Percentiles rank a stretch among this genome's conserved stretches.
Evolutionary conservation across 2,797 vertebrate genomes (phyloP).

Genomic region (Masticophis lateralis): DNA sequence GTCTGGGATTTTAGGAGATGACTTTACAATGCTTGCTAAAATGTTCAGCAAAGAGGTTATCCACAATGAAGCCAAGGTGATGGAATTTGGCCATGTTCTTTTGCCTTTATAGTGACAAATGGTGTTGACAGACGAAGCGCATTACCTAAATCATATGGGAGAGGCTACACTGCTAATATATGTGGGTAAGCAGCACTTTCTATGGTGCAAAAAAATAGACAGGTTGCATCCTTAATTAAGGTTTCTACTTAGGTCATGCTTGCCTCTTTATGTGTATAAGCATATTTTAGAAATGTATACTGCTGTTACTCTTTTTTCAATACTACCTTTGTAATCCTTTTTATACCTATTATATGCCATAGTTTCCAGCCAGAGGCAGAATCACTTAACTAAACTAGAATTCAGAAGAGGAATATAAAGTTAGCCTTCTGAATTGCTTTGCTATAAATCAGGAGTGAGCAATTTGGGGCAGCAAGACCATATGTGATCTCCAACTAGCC

Average conservation of each 20-base stretch:
- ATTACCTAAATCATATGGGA: background rate
- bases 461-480: background rate
- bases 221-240: background rate
- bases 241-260: background rate
- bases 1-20: background rate
- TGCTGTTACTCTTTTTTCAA: background rate
- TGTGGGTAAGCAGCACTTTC: background rate
- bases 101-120: background rate
- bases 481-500: background rate
- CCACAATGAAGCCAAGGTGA: background rate
- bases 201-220: slow-evolving; percentile 16
- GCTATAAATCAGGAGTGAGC: background rate
- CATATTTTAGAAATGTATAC: background rate
- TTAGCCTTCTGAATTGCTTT: background rate
- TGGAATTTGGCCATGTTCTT: background rate
- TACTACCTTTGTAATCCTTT: background rate
- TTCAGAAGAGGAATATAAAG: background rate
- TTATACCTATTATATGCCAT: slow-evolving; percentile 23
- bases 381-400: slow-evolving; percentile 10
- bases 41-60: background rate
- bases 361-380: slow-evolving; percentile 28
- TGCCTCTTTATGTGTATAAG: background rate
- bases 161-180: background rate
- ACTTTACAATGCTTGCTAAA: background rate
- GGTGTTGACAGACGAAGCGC: slow-evolving; percentile 7